Conservation (phyloP, 1,140 invertebrate species). For the Lutraria rhynchaena region DNA sequence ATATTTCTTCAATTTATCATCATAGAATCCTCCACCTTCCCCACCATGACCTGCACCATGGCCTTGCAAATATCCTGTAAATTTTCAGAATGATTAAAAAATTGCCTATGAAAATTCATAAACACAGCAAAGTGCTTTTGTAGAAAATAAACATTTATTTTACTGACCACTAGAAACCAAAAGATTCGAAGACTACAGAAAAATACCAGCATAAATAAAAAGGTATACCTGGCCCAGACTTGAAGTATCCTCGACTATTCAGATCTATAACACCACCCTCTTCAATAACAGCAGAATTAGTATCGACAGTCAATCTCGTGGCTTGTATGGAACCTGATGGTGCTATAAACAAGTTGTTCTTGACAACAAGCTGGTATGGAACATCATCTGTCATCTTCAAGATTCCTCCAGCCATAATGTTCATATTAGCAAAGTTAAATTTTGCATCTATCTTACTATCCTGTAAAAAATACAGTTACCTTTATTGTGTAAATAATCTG, state of each 20-base stretch:
- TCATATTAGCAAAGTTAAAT: slow-evolving; percentile 53
- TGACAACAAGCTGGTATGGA: slow-evolving; percentile 36
- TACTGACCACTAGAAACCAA: no score
- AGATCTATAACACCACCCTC: slow-evolving; percentile 66
- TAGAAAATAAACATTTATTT: no score
- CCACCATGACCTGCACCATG: slow-evolving; percentile 72
- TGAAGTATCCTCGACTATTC: slow-evolving; percentile 36
- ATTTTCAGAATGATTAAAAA: no score
- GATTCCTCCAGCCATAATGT: slow-evolving; percentile 54
- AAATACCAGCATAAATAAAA: no score
- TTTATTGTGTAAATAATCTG: no score
- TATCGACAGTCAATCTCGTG: slow-evolving; percentile 45
- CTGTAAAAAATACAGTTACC: slow-evolving; percentile 1
- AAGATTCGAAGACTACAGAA: no score
- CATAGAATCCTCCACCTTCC: slow-evolving; percentile 62
- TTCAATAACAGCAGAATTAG: slow-evolving; percentile 51
- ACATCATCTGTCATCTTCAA: slow-evolving; percentile 55
- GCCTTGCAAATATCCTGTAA: slow-evolving; percentile 57
- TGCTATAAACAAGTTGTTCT: slow-evolving; percentile 57
- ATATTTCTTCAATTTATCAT: background rate
- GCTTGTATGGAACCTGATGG: slow-evolving; percentile 56
- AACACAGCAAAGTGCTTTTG: no score
- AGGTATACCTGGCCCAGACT: slow-evolving; percentile 25
- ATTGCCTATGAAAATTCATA: no score
- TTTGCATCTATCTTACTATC: slow-evolving; percentile 26